Conservation (phyloP, 2,113 vertebrate genomes). For the Ancistrus triradiatus region DNA sequence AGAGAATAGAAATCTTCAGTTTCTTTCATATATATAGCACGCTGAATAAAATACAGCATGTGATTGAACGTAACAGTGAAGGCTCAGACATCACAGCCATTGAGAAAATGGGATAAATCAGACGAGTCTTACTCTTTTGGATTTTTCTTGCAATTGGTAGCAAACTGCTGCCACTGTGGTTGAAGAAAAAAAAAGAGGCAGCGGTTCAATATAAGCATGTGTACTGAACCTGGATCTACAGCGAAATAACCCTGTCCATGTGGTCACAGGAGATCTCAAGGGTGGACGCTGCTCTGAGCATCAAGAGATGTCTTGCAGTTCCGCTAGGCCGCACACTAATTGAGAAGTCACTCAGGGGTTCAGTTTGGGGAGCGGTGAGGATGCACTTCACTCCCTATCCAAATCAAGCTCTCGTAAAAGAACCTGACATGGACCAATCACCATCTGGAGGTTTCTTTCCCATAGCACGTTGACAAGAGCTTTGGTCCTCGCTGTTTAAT, state of each 20-base stretch:
- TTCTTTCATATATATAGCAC: conserved; percentile 11
- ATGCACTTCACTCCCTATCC: conserved; percentile 65
- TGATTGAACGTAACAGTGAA: conserved; percentile 3
- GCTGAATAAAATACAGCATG: background rate
- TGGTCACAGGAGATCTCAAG: conserved; percentile 43
- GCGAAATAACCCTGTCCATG: conserved; percentile 44
- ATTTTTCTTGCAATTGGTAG: conserved; percentile 1
- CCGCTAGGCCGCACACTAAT: conserved; percentile 82
- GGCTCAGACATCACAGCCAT: background rate
- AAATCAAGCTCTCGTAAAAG: conserved; percentile 77
- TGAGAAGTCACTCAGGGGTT: conserved; percentile 80
- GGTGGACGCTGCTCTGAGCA: conserved; percentile 43
- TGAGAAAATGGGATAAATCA: no score
- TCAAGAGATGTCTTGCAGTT: conserved; percentile 73
- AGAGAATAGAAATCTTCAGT: conserved; percentile 21
- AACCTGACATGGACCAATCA: conserved; percentile 78
- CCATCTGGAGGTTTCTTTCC: conserved; percentile 74
- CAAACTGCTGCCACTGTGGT: conserved; percentile 13
- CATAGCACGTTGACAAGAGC: conserved; percentile 56
- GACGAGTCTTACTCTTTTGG: background rate
- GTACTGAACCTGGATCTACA: conserved; percentile 37
- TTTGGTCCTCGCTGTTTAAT: conserved; percentile 70
- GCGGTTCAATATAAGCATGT: conserved; percentile 42
- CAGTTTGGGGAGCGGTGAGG: conserved; percentile 59
- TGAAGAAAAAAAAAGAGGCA: no score